phyloP scores from a whole-genome alignment of 2,113 vertebrate species.

The Smithornis capensis region DNA sequence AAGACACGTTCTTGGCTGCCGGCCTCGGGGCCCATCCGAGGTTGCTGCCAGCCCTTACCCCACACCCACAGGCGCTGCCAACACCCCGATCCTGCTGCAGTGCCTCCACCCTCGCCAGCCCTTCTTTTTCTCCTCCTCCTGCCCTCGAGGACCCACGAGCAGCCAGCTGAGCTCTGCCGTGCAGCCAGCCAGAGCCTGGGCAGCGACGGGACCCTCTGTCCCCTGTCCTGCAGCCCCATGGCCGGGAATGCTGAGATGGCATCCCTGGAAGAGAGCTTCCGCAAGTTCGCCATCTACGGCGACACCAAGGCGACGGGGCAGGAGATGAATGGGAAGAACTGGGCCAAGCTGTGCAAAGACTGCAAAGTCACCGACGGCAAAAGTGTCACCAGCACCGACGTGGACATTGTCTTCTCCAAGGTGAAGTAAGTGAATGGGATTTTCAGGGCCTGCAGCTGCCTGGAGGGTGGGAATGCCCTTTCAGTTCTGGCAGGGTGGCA shows the following conservation, averaged over 20 bases:
- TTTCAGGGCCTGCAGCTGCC: rapidly evolving
- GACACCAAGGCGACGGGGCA: constrained; percentile 89
- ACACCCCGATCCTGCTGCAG: not conserved
- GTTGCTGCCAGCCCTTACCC: not conserved
- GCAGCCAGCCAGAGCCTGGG: not conserved
- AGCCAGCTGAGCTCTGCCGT: not conserved
- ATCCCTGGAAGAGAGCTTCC: constrained; percentile 84
- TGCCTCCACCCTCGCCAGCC: not conserved
- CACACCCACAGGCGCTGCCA: not conserved
- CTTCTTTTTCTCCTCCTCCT: not conserved
- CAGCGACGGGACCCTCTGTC: not conserved
- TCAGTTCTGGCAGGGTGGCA: rapidly evolving
- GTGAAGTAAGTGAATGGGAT: constrained; percentile 85
- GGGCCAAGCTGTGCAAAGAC: constrained; percentile 97
- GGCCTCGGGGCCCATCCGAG: not conserved
- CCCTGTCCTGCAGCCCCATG: constrained; percentile 72
- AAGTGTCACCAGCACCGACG: constrained; percentile 83
- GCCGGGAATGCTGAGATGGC: constrained; percentile 79
- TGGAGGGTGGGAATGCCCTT: not conserved
- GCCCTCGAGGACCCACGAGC: not conserved
- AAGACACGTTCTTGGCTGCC: not conserved
- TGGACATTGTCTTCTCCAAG: constrained; percentile 97
- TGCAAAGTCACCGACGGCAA: constrained; percentile 92
- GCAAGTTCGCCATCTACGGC: constrained; percentile 89
- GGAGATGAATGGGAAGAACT: constrained; percentile 95